Percentiles rank a stretch among this genome's conserved stretches.
Evolutionary conservation across 2,113 vertebrate genomes (phyloP).

Genomic region (Chloebia gouldiae): DNA sequence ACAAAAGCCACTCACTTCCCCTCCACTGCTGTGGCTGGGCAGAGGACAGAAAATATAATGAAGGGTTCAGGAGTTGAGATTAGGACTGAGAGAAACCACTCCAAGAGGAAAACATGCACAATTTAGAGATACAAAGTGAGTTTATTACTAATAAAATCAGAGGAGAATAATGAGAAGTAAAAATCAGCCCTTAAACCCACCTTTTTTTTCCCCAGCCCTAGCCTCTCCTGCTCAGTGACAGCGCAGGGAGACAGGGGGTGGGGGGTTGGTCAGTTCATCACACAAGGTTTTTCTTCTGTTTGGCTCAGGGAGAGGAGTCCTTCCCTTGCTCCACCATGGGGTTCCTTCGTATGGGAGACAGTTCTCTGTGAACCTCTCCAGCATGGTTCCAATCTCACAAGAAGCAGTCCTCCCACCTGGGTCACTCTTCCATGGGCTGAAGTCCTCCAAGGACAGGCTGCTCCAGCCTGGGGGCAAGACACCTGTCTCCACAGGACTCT

Average conservation of each 20-base stretch:
- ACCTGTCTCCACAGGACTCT: not conserved
- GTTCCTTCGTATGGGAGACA: rapidly evolving
- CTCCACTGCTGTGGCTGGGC: not conserved
- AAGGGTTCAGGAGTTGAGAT: not conserved
- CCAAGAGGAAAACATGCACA: not conserved
- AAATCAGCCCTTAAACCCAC: not conserved
- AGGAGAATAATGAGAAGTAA: not conserved
- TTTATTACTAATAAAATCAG: not conserved
- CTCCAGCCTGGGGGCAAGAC: not conserved
- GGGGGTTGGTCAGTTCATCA: no score
- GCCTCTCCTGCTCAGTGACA: not conserved
- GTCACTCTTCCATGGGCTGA: rapidly evolving
- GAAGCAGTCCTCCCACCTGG: not conserved
- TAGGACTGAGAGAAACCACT: not conserved
- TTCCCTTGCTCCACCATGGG: not conserved
- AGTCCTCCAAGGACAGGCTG: not conserved
- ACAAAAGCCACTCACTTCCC: not conserved
- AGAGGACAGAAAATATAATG: not conserved
- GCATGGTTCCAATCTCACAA: rapidly evolving
- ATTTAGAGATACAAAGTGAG: not conserved
- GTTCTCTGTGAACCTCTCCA: rapidly evolving
- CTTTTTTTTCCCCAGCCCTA: not conserved
- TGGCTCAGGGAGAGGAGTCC: not conserved
- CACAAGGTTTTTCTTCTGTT: not conserved
- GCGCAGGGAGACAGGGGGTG: rapidly evolving